Evolutionary conservation across 2,113 vertebrate genomes (phyloP).

Genomic region (Pseudois nayaur): DNA sequence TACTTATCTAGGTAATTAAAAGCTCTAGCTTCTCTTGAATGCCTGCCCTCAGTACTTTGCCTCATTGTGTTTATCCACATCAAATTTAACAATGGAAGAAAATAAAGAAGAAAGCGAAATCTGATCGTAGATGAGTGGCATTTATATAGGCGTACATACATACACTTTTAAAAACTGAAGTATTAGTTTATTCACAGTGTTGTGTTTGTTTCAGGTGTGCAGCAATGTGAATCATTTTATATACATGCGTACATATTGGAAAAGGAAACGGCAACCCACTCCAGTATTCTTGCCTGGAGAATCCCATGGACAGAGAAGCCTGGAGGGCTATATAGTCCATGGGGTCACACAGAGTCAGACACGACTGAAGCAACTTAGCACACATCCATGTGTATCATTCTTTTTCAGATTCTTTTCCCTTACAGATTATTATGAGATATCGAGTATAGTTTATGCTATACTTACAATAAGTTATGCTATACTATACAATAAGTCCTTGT

Average conservation of each 20-base stretch:
- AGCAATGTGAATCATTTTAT: neutral
- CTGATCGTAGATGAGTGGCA: neutral
- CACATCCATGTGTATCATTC: neutral
- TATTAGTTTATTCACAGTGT: neutral
- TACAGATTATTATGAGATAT: neutral
- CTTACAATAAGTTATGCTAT: no score
- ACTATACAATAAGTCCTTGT: neutral
- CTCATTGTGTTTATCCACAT: neutral
- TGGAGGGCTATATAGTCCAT: neutral
- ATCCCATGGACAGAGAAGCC: neutral
- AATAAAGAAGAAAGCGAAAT: neutral
- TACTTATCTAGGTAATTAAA: neutral
- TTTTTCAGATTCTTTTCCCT: neutral
- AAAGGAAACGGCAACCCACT: neutral
- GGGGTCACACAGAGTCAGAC: neutral
- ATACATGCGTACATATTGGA: neutral
- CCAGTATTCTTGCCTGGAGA: neutral
- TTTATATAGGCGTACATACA: neutral
- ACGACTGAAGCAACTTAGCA: neutral
- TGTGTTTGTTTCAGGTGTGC: neutral
- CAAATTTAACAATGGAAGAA: neutral
- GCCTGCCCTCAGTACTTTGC: neutral
- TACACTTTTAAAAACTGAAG: neutral
- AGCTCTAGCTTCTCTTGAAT: neutral
- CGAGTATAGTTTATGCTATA: neutral